Conservation (phyloP, 2,888 invertebrate genomes). For the Amiota minor region DNA sequence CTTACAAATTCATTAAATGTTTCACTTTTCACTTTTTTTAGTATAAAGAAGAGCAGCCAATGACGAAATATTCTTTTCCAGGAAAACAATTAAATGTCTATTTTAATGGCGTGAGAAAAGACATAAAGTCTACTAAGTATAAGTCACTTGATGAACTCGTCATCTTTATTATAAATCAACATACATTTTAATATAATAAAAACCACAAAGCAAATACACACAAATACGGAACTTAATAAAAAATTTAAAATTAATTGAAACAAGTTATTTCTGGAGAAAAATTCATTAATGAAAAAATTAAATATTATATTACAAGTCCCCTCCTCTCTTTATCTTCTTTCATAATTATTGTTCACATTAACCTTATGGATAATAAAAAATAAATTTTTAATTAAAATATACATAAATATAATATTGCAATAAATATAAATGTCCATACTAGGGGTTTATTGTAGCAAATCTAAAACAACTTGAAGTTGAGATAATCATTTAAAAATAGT, state of each 20-base stretch:
- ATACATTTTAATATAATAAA: too few species aligned
- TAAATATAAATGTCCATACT: constrained; percentile 7
- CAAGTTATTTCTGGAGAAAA: background rate
- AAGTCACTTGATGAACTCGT: too few species aligned
- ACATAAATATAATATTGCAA: constrained; percentile 6
- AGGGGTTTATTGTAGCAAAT: background rate
- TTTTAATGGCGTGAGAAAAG: too few species aligned
- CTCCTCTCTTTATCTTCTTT: background rate
- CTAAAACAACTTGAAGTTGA: background rate
- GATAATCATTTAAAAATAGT: constrained; percentile 24
- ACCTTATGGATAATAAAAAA: constrained; percentile 15
- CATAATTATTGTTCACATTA: constrained; percentile 3
- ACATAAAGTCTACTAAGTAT: too few species aligned
- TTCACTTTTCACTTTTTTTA: too few species aligned
- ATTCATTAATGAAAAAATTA: constrained; percentile 16
- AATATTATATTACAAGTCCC: background rate
- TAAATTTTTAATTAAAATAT: constrained; percentile 1
- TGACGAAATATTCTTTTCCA: too few species aligned
- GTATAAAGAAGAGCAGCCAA: too few species aligned
- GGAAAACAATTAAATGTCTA: too few species aligned
- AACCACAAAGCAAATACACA: too few species aligned
- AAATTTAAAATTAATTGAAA: background rate
- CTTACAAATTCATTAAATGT: too few species aligned
- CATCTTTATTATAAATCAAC: too few species aligned
- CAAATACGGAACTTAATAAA: constrained; percentile 7